A percentile compares a stretch with the other conserved stretches of the same genome.
These are phyloP conservation scores for Blastobasis adustella DNA, from an alignment of 2,888 invertebrate species.

Conservation along the genomic window DNA sequence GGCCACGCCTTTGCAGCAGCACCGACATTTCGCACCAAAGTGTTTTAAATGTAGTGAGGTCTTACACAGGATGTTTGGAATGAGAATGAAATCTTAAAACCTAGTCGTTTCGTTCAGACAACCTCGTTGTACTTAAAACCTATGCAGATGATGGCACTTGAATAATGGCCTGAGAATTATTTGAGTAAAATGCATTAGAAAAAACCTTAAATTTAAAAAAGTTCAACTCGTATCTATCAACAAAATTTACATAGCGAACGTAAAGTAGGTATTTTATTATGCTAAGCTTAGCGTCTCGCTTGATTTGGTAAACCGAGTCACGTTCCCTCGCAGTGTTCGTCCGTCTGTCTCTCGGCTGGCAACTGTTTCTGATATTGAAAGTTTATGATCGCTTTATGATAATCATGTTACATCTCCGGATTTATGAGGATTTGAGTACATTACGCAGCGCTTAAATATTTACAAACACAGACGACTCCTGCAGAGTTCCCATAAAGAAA, in stretches of 20 bases:
- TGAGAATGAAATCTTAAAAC: conserved; percentile 9
- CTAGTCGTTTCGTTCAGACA: conserved; percentile 29
- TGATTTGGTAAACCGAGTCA: conserved; percentile 71
- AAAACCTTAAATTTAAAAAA: conserved; percentile 51
- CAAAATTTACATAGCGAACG: conserved; percentile 47
- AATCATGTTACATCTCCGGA: conserved; percentile 22
- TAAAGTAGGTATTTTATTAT: conserved; percentile 39
- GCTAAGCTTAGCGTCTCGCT: conserved; percentile 63
- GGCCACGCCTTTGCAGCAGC: conserved; percentile 49
- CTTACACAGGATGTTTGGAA: conserved; percentile 18
- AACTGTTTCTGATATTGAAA: conserved; percentile 47
- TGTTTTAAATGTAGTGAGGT: conserved; percentile 15
- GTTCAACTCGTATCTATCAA: conserved; percentile 52
- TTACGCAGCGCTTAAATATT: not conserved
- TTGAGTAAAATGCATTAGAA: conserved; percentile 73
- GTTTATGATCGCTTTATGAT: conserved; percentile 52
- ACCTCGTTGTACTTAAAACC: conserved; percentile 59
- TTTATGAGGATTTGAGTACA: conserved; percentile 7
- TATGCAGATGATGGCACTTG: conserved; percentile 71
- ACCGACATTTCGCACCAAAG: conserved; percentile 51
- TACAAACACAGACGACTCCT: not conserved
- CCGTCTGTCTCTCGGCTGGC: conserved; percentile 50
- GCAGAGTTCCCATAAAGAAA: not conserved
- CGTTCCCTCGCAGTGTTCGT: conserved; percentile 49
- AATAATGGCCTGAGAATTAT: conserved; percentile 73